These are phyloP conservation scores for Camponotus floridanus DNA, from an alignment of 1,140 invertebrate genomes.

Conservation along the genomic window DNA sequence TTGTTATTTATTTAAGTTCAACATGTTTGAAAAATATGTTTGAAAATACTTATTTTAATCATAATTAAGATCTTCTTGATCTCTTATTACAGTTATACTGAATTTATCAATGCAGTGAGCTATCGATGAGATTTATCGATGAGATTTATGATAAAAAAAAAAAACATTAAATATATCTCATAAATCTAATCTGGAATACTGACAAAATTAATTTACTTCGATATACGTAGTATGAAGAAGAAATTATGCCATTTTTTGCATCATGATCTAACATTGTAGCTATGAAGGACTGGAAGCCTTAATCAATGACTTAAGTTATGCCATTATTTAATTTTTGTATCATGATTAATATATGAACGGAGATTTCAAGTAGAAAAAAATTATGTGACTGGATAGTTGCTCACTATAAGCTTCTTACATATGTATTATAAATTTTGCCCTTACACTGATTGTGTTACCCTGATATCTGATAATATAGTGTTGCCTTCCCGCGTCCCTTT, in stretches of 20 bases:
- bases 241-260: neutral
- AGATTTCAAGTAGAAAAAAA: neutral
- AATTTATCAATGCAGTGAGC: neutral
- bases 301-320: constrained; percentile 37
- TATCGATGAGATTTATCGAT: neutral
- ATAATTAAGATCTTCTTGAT: constrained; percentile 39
- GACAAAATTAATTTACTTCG: neutral
- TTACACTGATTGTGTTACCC: neutral
- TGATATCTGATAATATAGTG: neutral
- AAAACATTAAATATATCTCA: neutral
- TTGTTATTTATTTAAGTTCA: constrained; percentile 11
- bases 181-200: neutral
- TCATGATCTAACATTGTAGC: neutral
- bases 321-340: constrained; percentile 23
- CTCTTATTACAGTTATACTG: neutral
- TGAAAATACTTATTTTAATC: constrained; percentile 17
- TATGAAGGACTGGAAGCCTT: neutral
- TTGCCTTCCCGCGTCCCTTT: no score
- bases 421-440: neutral
- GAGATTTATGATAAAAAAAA: neutral
- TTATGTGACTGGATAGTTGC: neutral
- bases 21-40: neutral
- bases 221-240: neutral
- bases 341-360: constrained; percentile 22
- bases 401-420: neutral